A percentile compares a stretch with the other conserved stretches of the same genome.
phyloP scores from a whole-genome alignment of 2,797 vertebrate species.

The Selene dorsalis region DNA sequence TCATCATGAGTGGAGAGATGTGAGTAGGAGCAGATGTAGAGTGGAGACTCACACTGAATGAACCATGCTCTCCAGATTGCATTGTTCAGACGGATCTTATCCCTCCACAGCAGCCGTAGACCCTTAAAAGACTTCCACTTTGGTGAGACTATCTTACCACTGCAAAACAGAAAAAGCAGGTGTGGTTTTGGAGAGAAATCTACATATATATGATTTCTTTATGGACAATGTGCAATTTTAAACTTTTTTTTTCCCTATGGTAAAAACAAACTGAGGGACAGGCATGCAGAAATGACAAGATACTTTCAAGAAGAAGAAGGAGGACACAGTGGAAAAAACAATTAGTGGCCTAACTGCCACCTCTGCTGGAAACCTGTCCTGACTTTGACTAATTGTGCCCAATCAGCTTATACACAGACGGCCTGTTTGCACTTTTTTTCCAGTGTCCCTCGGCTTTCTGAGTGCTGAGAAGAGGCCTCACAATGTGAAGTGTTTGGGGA shows the following conservation, averaged over 20 bases:
- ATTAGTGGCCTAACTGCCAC: background rate
- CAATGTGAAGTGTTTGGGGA: conserved; percentile 63
- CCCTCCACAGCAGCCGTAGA: conserved; percentile 92
- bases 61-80: conserved; percentile 99
- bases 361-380: conserved; percentile 53
- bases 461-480: conserved; percentile 48
- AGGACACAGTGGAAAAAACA: conserved; percentile 15
- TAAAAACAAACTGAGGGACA: too few relatives aligned
- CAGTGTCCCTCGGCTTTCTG: conserved; percentile 53
- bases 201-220: background rate
- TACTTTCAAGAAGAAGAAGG: conserved; percentile 11
- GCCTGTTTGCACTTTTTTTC: conserved; percentile 59
- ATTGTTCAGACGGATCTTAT: conserved; percentile 98
- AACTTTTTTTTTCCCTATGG: too few relatives aligned
- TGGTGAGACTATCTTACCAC: conserved; percentile 95
- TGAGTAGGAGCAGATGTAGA: background rate
- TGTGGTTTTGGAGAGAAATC: background rate
- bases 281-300: background rate
- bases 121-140: conserved; percentile 99
- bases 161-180: conserved; percentile 58
- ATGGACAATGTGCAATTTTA: background rate
- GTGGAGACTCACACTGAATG: conserved; percentile 92
- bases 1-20: background rate
- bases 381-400: conserved; percentile 64
- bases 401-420: conserved; percentile 53